Percentiles rank a stretch among this genome's conserved stretches.
phyloP scores from a whole-genome alignment of 2,888 invertebrate species.

The Lobophora halterata region DNA sequence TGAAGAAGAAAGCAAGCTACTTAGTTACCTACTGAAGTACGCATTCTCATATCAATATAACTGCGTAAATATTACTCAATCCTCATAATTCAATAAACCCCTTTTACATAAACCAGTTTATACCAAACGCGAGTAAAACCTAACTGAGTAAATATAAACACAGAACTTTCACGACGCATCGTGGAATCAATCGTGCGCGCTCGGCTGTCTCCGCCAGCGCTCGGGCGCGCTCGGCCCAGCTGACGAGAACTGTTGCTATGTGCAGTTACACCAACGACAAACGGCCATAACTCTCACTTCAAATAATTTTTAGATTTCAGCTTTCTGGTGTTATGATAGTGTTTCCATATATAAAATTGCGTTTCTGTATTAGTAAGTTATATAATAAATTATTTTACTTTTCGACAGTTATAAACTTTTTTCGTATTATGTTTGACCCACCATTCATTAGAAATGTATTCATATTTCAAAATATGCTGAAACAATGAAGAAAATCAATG shows the following conservation, averaged over 20 bases:
- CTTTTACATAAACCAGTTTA: constrained; percentile 11
- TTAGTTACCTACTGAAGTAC: too few relatives aligned
- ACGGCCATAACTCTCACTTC: constrained; percentile 42
- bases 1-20: too few relatives aligned
- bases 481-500: neutral
- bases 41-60: too few relatives aligned
- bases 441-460: too few relatives aligned
- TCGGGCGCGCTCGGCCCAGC: constrained; percentile 58
- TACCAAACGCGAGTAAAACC: constrained; percentile 19
- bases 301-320: too few relatives aligned
- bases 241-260: constrained; percentile 77
- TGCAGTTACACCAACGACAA: constrained; percentile 48
- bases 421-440: too few relatives aligned
- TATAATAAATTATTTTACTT: too few relatives aligned
- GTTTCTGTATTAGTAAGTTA: too few relatives aligned
- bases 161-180: constrained; percentile 45
- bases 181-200: constrained; percentile 55
- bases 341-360: too few relatives aligned
- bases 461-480: neutral
- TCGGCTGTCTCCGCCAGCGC: constrained; percentile 42
- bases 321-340: too few relatives aligned
- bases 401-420: too few relatives aligned
- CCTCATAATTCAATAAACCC: constrained; percentile 7
- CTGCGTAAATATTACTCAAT: constrained; percentile 9
- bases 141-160: constrained; percentile 38